Evolutionary conservation across 2,113 vertebrate genomes (phyloP).

Genomic region (Antechinus stuartii): DNA sequence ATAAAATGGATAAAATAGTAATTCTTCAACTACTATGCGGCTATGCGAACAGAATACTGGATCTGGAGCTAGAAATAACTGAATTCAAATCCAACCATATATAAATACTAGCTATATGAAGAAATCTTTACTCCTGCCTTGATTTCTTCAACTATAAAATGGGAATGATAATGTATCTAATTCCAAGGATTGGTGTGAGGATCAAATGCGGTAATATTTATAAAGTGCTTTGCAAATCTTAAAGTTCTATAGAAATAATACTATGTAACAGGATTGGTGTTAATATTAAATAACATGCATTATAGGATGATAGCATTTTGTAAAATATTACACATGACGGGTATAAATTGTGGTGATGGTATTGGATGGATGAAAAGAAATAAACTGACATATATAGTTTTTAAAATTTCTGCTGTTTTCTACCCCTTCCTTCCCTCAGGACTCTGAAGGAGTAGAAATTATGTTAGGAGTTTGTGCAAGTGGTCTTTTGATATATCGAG

Average conservation of each 20-base stretch:
- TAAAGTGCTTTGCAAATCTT: background rate
- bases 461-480: constrained; percentile 98
- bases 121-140: background rate
- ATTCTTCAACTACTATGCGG: background rate
- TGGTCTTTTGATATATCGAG: constrained; percentile 96
- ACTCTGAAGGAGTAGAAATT: constrained; percentile 98
- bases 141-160: background rate
- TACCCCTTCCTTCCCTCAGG: constrained; percentile 81
- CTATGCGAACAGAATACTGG: background rate
- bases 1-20: background rate
- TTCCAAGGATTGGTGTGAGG: background rate
- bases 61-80: background rate
- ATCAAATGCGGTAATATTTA: background rate
- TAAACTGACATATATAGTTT: background rate
- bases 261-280: background rate
- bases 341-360: background rate
- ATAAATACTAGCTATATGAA: background rate
- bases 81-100: background rate
- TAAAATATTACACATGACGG: background rate
- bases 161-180: background rate
- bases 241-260: background rate
- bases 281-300: background rate
- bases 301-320: background rate
- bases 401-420: constrained; percentile 59
- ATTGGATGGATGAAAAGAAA: background rate